Base-by-base conservation (phyloP, 2,888 invertebrate genomes). In the Lamproptera curius region DNA sequence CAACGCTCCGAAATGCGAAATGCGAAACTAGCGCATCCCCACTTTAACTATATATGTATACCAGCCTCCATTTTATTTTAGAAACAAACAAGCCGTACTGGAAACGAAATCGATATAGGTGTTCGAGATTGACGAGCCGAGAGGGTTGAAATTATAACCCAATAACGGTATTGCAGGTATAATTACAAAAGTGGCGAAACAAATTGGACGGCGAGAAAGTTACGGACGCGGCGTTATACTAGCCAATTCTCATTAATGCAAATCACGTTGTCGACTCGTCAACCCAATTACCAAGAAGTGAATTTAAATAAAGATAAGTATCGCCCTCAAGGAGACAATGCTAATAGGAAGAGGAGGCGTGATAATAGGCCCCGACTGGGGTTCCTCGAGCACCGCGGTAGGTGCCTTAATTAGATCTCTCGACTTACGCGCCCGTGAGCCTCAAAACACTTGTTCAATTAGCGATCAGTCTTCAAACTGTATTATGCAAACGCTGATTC, bases 221-320 rank as follows among this genome's bases (percentile, higher is more conserved):
- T 77, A 73, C 68, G 64, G 67, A 68, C 67, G 68, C 63, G 60
- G 71, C 66, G 78, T n/a, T 77, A 59, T 54, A 59, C 79, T 72
- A 77, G 77, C 78, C 82, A 82, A 85, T 84, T 83, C 81, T 79
- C 85, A 86, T 86, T 84, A 87, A 87, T 87, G 87, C 87, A 87
- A 87, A 87, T 87, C 86, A 87, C 87, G 87, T 87, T 85, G 86
- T 84, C 85, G 83, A 86, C 85, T 86, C 85, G 86, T 87, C 87
- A 87, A 86, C 85, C 85, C 86, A 87, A 87, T 87, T 87, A 86
- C 85, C 79, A 86, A 85, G 86, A 86, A 86, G 87, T 87, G 86
- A 87, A 86, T 87, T 87, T 87, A 87, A 87, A 87, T 87, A 87
- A 87, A 86, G 87, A 86, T 87, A 86, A 87, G 87, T 87, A 86